Base-by-base conservation (phyloP, 2,888 invertebrate species). In the Cryptus armator region DNA sequence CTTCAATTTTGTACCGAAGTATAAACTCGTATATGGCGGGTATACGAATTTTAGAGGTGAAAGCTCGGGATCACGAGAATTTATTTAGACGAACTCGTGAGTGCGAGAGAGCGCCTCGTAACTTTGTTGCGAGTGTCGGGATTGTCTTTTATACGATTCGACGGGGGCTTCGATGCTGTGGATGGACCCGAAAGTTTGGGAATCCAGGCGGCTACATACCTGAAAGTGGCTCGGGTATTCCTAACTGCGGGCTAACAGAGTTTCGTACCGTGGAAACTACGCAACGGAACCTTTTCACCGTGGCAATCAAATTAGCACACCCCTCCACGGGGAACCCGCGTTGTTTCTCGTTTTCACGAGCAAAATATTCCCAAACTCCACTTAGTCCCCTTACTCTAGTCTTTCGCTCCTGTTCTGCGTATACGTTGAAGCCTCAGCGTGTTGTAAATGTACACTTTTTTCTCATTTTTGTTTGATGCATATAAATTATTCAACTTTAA, bases 291-390 rank as follows among this genome's bases (percentile, higher is more conserved):
- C 51, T 29, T 68, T 51, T 68, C 51, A 29, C 48, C 51, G 24
- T 68, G 5, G n/a, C 48, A 68, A 68, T 68, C 37, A n/a, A 68
- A 68, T 68, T 68, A 68, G 10, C 51, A 32, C 32, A 32, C 32
- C 6, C 2, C 2, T 29, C 6, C 59, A n/a, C 5, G 12, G 29
- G 24, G 12, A 29, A 24, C 29, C 59, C 24, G 12, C 7, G 59
- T 59, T 32, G 59, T 59, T 59, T 32, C 29, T 32, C 32, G 59
- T 5, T 59, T 29, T 24, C 24, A 32, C 32, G 59, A 29, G 59
- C 37, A 32, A 59, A 29, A 32, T 14, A 59, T 32, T 32, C 12
- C 3, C 12, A 9, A 59, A 59, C 59, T 59, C 9, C 3, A 59
- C 10, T 29, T 29, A 14, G 59, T 59, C 29, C 24, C 29, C 2